Evolutionary conservation across 2,113 vertebrate species (phyloP), one percentile per base, ranked within the genome.

Genomic region (Heliornis fulica): DNA sequence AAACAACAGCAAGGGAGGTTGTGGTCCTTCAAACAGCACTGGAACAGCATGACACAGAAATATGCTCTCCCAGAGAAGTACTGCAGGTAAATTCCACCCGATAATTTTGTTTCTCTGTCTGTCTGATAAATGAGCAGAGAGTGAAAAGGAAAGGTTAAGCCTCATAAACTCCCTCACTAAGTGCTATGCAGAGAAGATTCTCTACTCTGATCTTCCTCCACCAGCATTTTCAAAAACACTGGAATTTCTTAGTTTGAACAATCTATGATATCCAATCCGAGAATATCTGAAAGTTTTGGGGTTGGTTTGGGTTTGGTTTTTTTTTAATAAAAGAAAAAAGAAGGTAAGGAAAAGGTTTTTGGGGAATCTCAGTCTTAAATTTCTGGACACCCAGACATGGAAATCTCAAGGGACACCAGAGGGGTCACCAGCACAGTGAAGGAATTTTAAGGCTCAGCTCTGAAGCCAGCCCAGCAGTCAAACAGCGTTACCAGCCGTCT

Each of bases 101-200:
- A 53, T 80, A 29, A 57, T 82, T 94, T 15, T 56, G 32, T 48
- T 48, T 46, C 41, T 69, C 61, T 26, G 17, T 23, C 65, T 85
- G 86, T 80, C 56, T 91, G 86, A 84, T 64, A 94, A 87, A 76
- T 56, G 53, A 89, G 83, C 54, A 69, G n/a, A 40, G 45, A 69
- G 15, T 32, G 57, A 22, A 53, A 79, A 63, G 60, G 22, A 50
- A 29, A 90, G 82, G 68, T 36, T 59, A 74, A 80, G 34, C 68
- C 15, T 83, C 82, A 40, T 59, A 13, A 94, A 36, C 51, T 51
- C 50, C 22, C 77, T 76, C 64, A 56, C 29, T 69, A 51, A 29
- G 57, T 68, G 60, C 48, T 64, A 45, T 32, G 34, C 61, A 68
- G 56, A 81, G 41, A 66, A 78, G 57, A 51, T 21, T n/a, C 45